Conservation (phyloP, 2,113 vertebrate genomes). For the Aythya baeri region DNA sequence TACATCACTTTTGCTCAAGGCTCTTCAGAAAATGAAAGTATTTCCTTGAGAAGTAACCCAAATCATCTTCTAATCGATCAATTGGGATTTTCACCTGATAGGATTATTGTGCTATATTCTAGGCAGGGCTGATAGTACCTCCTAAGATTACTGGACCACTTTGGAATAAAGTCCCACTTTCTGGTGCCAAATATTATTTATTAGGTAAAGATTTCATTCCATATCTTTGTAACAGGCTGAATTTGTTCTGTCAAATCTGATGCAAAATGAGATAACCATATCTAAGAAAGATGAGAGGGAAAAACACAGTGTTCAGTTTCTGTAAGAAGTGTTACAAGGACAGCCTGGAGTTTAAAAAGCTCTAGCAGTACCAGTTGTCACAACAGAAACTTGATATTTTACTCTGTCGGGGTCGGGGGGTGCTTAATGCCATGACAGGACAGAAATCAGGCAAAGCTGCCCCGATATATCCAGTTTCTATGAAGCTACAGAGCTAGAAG, state of each 20-base stretch:
- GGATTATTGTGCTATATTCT: not conserved
- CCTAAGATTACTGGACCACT: not conserved
- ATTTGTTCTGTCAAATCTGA: not conserved
- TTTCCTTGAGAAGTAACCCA: not conserved
- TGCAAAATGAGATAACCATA: not conserved
- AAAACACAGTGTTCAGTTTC: not conserved
- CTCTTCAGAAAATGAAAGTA: not conserved
- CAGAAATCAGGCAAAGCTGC: not conserved
- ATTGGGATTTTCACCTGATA: not conserved
- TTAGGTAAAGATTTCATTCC: not conserved
- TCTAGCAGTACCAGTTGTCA: not conserved
- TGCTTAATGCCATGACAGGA: not conserved
- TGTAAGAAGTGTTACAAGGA: not conserved
- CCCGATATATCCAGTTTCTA: not conserved
- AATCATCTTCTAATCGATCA: not conserved
- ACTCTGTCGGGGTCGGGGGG: fast-evolving
- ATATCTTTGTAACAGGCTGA: not conserved
- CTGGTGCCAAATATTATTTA: not conserved
- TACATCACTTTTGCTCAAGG: not conserved
- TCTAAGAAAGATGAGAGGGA: not conserved
- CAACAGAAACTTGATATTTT: not conserved
- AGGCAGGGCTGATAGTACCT: not conserved
- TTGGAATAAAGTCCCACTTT: not conserved
- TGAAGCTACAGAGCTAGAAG: not conserved
- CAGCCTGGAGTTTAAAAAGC: not conserved